Conservation (phyloP, 2,888 invertebrate species). For the Agonopterix heracliana region DNA sequence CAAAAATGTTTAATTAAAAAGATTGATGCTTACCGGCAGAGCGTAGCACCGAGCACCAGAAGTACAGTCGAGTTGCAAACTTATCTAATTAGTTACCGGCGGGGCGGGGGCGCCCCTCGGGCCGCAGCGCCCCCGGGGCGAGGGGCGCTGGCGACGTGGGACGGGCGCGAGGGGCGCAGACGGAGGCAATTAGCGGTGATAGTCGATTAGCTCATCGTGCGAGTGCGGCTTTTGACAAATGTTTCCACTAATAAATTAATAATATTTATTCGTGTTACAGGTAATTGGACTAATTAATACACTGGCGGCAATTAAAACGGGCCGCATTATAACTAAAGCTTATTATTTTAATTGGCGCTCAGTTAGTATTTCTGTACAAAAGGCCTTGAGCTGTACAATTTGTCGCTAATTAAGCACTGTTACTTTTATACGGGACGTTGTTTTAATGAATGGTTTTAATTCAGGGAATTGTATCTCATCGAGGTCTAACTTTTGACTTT, state of each 20-base stretch:
- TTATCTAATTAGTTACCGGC: slow-evolving; percentile 73
- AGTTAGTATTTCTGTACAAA: not conserved
- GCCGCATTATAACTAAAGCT: not conserved
- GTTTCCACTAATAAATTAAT: slow-evolving; percentile 64
- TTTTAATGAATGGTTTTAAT: too few species aligned
- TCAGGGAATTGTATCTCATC: too few species aligned
- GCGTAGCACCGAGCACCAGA: slow-evolving; percentile 51
- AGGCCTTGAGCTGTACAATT: not conserved
- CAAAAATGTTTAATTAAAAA: slow-evolving; percentile 77
- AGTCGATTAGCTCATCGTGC: slow-evolving; percentile 76
- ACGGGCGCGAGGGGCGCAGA: slow-evolving; percentile 27
- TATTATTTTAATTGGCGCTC: not conserved
- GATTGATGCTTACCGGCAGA: slow-evolving; percentile 72
- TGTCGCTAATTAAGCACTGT: not conserved
- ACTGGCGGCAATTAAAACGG: slow-evolving; percentile 2
- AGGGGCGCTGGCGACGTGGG: slow-evolving; percentile 19
- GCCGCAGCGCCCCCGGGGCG: slow-evolving; percentile 13
- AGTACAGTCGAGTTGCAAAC: slow-evolving; percentile 75
- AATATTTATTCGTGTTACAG: slow-evolving; percentile 56
- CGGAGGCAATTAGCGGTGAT: slow-evolving; percentile 74
- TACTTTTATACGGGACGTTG: not conserved
- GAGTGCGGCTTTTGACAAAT: slow-evolving; percentile 74
- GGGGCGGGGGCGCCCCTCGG: slow-evolving; percentile 17
- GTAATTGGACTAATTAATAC: slow-evolving; percentile 55
- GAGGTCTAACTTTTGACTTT: too few species aligned